Evolutionary conservation across 2,888 invertebrate genomes (phyloP), one percentile per base, ranked within the genome.

Genomic region (Tuberolachnus salignus): DNA sequence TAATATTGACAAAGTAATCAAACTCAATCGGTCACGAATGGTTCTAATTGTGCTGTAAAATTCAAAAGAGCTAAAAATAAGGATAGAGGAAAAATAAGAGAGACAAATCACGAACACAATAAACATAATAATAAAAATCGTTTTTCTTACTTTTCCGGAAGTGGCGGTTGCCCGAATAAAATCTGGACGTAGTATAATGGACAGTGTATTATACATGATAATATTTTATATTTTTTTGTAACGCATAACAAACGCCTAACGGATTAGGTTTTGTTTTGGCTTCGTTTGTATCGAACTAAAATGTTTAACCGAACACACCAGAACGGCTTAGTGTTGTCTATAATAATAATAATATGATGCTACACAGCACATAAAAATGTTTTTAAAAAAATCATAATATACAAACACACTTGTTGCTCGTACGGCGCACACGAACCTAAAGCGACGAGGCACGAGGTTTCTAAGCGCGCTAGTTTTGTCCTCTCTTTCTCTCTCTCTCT

Each of bases 321-420:
- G 57, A 71, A 71, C 51, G 26, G 61, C 49, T 19, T 61, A 11
- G 67, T 21, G 23, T 66, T 46, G 46, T 66, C 21, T 19, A 4
- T 19, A 63, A 44, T 10, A 19, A 19, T 4, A n/a, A n/a, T n/a
- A 44, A 19, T 13, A 11, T n/a, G 8, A 34, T 42, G 16, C 10
- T 42, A 44, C 19, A 64, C 19, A 13, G 53, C 26, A 51, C 13
- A 34, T 4, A 57, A 44, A 23, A 55, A 21, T n/a, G n/a, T n/a
- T n/a, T n/a, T n/a, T n/a, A n/a, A n/a, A n/a, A n/a, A 4, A 34
- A 34, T 34, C 3, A 34, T 34, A 34, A 34, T 42, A 57, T 44
- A 71, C 74, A 57, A 55, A 67, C 57, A 67, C 55, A 75, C 75
- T 75, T 75, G 75, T 75, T 75, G 64, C 49, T 67, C 9, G 49